Conservation (phyloP, 1,140 invertebrate genomes). For the Tenebrio molitor region DNA sequence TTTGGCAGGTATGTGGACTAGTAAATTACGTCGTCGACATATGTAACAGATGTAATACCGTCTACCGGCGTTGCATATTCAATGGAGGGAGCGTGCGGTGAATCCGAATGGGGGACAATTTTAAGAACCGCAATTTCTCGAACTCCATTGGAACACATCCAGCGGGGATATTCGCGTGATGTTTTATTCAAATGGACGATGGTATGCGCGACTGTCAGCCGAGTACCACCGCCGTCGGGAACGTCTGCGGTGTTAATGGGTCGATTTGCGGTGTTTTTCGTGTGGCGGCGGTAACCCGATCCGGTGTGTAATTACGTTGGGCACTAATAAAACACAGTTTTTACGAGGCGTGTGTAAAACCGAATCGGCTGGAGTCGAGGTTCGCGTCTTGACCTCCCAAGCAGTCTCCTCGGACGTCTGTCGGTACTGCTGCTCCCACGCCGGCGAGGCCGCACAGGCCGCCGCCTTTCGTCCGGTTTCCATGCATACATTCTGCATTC, state of each 20-base stretch:
- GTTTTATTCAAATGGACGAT: slow-evolving; percentile 41
- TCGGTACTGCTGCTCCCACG: slow-evolving; percentile 44
- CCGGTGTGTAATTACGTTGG: slow-evolving; percentile 25
- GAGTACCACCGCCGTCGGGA: slow-evolving; percentile 31
- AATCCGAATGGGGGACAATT: slow-evolving; percentile 42
- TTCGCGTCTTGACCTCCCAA: slow-evolving; percentile 55
- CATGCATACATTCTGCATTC: slow-evolving; percentile 45
- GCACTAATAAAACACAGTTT: slow-evolving; percentile 24
- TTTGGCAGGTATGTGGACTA: slow-evolving; percentile 51
- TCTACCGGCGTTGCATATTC: slow-evolving; percentile 48
- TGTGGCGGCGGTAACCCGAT: slow-evolving; percentile 38
- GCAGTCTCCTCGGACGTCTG: slow-evolving; percentile 41
- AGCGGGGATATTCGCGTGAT: slow-evolving; percentile 41
- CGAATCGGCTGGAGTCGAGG: slow-evolving; percentile 39
- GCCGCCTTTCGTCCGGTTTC: slow-evolving; percentile 34
- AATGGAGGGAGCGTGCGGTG: slow-evolving; percentile 42
- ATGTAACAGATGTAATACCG: slow-evolving; percentile 51
- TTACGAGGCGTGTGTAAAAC: slow-evolving; percentile 35
- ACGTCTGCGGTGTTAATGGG: slow-evolving; percentile 41
- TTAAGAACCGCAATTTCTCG: slow-evolving; percentile 47
- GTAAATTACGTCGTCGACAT: slow-evolving; percentile 49
- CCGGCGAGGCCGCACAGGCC: slow-evolving; percentile 21
- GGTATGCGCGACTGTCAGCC: slow-evolving; percentile 28
- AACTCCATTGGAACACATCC: slow-evolving; percentile 43
- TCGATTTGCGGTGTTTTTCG: slow-evolving; percentile 39